Percentiles rank a stretch among this genome's conserved stretches.
These are phyloP conservation scores for Halesus radiatus DNA, from an alignment of 1,140 invertebrate species.

Conservation along the genomic window DNA sequence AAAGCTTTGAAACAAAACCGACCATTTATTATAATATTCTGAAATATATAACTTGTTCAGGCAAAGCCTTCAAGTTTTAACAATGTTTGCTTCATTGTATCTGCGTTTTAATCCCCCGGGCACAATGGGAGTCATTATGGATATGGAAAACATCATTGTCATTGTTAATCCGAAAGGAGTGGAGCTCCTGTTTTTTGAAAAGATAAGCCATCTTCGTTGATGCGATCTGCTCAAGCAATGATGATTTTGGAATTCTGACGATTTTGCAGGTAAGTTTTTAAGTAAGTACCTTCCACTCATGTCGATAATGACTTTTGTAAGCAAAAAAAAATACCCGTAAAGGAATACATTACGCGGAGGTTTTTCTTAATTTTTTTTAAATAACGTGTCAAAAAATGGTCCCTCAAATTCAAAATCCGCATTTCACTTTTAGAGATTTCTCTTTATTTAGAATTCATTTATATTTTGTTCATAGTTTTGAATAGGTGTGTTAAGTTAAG, in stretches of 20 bases:
- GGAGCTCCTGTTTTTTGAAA: constrained; percentile 2
- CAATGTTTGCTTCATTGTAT: constrained; percentile 19
- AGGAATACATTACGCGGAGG: no score
- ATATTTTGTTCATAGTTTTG: no score
- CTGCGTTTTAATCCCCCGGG: constrained; percentile 9
- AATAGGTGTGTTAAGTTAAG: no score
- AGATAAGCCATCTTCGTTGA: background rate
- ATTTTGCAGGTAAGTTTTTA: background rate
- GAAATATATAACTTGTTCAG: background rate
- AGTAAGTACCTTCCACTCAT: background rate
- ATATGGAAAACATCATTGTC: constrained; percentile 32
- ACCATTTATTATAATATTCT: background rate
- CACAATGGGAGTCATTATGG: constrained; percentile 26
- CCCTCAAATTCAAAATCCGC: no score
- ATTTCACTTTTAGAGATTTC: no score
- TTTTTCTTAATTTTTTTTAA: no score
- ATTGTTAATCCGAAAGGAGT: background rate
- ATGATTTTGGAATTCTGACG: background rate
- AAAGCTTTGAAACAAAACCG: constrained; percentile 4
- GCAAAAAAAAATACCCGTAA: background rate
- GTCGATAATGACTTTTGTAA: background rate
- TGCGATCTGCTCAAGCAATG: background rate
- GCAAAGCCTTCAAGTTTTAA: constrained; percentile 13
- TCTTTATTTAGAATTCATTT: no score
- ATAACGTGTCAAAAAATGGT: no score